phyloP scores from a whole-genome alignment of 2,888 invertebrate species.

The Gordius sp. region DNA sequence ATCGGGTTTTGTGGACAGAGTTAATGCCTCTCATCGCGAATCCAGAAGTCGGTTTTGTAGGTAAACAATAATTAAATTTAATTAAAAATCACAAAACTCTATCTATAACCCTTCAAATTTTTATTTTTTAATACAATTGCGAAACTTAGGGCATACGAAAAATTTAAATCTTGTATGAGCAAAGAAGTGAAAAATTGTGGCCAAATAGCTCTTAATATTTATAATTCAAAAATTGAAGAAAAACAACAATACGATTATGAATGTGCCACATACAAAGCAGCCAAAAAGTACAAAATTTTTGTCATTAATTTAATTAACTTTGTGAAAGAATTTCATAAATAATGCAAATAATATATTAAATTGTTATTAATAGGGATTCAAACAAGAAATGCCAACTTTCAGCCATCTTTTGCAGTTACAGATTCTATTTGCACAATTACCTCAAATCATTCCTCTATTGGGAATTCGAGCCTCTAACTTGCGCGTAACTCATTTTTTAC shows the following conservation, averaged over 20 bases:
- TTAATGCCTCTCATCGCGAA: not conserved
- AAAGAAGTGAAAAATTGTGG: not conserved
- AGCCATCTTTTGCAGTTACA: conserved; percentile 9
- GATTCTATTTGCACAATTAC: conserved; percentile 11
- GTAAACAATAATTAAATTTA: not conserved
- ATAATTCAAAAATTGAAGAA: conserved; percentile 1
- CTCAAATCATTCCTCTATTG: conserved; percentile 10
- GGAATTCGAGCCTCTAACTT: conserved; percentile 5
- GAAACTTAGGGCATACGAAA: not conserved
- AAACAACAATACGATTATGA: conserved; percentile 10
- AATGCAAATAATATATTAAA: not conserved
- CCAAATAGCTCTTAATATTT: not conserved
- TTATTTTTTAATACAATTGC: too few relatives aligned
- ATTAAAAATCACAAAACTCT: not conserved
- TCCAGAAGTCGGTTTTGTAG: not conserved
- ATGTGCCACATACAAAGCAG: not conserved
- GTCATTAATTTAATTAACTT: not conserved
- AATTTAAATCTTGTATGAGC: conserved; percentile 12
- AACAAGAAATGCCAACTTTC: conserved; percentile 1
- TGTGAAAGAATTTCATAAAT: not conserved
- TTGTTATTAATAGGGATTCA: not conserved
- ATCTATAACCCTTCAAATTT: not conserved
- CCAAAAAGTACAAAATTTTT: not conserved
- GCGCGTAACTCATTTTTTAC: conserved; percentile 2
- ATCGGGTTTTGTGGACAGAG: not conserved